phyloP scores from a whole-genome alignment of 1,140 invertebrate genomes.

The Argopecten irradians region DNA sequence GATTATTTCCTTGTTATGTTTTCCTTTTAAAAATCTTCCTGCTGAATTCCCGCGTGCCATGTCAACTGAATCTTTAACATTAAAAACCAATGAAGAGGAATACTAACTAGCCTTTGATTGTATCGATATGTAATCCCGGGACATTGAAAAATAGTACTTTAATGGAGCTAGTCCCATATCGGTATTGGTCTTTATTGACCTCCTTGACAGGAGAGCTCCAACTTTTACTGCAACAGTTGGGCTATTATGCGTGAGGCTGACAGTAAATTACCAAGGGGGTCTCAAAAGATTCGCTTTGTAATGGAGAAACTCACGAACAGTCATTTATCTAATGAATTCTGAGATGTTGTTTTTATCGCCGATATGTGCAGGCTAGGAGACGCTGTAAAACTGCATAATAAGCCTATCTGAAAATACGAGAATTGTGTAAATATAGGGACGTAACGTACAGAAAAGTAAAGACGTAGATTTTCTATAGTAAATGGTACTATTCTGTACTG shows the following conservation, averaged over 20 bases:
- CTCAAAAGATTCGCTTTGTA: not conserved
- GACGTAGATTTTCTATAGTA: too few relatives aligned
- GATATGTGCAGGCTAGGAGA: too few relatives aligned
- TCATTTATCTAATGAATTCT: not conserved
- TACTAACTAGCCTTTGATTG: not conserved
- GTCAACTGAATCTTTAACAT: not conserved
- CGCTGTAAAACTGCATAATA: too few relatives aligned
- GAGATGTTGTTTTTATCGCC: not conserved
- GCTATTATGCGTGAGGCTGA: not conserved
- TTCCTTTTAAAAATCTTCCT: not conserved
- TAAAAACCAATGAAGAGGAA: not conserved
- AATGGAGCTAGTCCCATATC: not conserved
- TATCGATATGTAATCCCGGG: not conserved
- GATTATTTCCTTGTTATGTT: not conserved
- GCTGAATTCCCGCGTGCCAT: not conserved
- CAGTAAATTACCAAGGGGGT: not conserved
- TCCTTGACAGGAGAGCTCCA: not conserved
- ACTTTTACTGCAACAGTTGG: not conserved
- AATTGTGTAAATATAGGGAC: too few relatives aligned
- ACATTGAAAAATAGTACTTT: not conserved
- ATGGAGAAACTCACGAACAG: not conserved
- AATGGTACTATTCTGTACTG: too few relatives aligned
- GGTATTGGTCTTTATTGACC: constrained; percentile 4
- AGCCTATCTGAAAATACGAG: too few relatives aligned
- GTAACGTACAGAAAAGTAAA: too few relatives aligned